phyloP scores from a whole-genome alignment of 2,888 invertebrate species.

The Taphrorychus bicolor region DNA sequence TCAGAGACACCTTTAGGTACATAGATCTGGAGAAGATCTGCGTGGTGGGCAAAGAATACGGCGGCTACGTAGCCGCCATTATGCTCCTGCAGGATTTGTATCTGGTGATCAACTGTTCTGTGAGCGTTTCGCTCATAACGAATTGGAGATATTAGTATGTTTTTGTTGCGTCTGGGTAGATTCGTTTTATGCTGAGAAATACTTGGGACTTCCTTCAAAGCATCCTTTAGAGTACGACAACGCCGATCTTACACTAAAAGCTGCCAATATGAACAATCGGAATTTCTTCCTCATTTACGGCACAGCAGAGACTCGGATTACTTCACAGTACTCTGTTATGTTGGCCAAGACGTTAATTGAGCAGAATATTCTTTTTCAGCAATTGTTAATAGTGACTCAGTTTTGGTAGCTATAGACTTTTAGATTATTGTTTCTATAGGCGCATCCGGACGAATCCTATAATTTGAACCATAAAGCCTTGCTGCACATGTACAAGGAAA shows the following conservation, averaged over 20 bases:
- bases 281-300: conserved; percentile 79
- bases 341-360: conserved; percentile 83
- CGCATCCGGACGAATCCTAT: conserved; percentile 89
- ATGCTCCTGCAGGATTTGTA: conserved; percentile 79
- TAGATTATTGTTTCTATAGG: conserved; percentile 65
- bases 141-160: conserved; percentile 80
- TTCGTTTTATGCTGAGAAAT: conserved; percentile 90
- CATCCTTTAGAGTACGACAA: conserved; percentile 76
- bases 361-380: conserved; percentile 81
- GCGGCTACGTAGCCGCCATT: conserved; percentile 84
- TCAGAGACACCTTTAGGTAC: conserved; percentile 80
- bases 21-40: conserved; percentile 83
- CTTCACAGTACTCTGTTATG: conserved; percentile 86
- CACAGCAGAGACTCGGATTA: conserved; percentile 84
- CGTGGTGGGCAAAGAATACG: conserved; percentile 89
- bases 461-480: conserved; percentile 71
- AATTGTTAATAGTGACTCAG: too few relatives aligned
- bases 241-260: conserved; percentile 80
- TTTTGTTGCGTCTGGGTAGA: conserved; percentile 67
- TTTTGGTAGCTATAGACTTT: too few relatives aligned
- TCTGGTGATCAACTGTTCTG: conserved; percentile 82
- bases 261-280: conserved; percentile 75
- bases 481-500: conserved; percentile 81
- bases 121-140: conserved; percentile 86
- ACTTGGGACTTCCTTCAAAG: conserved; percentile 77